Conservation (phyloP, 2,888 invertebrate genomes). For the Apoderus coryli region DNA sequence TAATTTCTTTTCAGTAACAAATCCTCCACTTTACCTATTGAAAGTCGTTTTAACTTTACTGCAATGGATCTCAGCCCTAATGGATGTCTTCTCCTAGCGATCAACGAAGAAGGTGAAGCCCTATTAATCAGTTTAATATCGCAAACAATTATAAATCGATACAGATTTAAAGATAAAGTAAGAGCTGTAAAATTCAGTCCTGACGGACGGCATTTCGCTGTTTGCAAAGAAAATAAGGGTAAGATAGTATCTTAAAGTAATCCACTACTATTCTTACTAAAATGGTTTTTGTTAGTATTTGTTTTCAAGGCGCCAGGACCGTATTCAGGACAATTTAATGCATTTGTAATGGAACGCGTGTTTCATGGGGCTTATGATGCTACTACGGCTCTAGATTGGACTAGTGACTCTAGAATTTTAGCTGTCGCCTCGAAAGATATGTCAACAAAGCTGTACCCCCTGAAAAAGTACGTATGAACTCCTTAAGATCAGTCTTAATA, state of each 20-base stretch:
- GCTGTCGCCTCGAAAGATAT: slow-evolving; percentile 88
- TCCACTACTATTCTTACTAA: slow-evolving; percentile 2
- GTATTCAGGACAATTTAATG: slow-evolving; percentile 69
- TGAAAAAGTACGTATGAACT: slow-evolving; percentile 42
- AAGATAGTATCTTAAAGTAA: slow-evolving; percentile 16
- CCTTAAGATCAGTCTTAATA: no score
- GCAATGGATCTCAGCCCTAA: slow-evolving; percentile 77
- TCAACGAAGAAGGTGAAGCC: slow-evolving; percentile 81
- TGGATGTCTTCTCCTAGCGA: slow-evolving; percentile 69
- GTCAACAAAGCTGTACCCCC: slow-evolving; percentile 66
- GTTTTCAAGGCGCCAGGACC: slow-evolving; percentile 76
- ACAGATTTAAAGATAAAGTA: slow-evolving; percentile 67
- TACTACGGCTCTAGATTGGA: slow-evolving; percentile 84
- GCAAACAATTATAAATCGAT: slow-evolving; percentile 66
- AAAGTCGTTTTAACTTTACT: slow-evolving; percentile 75
- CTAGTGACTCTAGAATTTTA: slow-evolving; percentile 73
- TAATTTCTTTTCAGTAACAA: slow-evolving; percentile 71
- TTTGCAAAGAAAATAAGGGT: slow-evolving; percentile 74
- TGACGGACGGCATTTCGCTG: slow-evolving; percentile 84
- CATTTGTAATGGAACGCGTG: slow-evolving; percentile 71
- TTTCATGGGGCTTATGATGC: slow-evolving; percentile 74
- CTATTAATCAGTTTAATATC: slow-evolving; percentile 77
- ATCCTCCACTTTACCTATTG: slow-evolving; percentile 74
- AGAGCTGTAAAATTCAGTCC: slow-evolving; percentile 80
- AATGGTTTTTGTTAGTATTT: slow-evolving; percentile 47